Evolutionary conservation across 2,797 vertebrate species (phyloP), one percentile per base, ranked within the genome.

Genomic region (Ataeniobius toweri): DNA sequence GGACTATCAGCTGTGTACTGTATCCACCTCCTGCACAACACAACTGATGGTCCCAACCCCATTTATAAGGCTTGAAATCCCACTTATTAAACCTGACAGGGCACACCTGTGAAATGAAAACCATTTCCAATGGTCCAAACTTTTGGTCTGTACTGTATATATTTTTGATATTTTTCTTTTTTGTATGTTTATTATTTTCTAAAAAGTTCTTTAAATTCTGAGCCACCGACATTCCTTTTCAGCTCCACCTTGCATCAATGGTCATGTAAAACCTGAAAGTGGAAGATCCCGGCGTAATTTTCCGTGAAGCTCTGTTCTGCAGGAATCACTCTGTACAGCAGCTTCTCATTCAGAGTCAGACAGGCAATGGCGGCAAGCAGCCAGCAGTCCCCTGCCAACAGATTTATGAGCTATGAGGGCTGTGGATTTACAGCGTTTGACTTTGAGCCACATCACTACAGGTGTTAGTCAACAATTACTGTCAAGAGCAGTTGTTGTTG

Each of bases 351-450:
- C 81, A 99, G 93, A 0, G 98, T 98, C 92, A 99, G 93, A 81
- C 97, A 99, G 79, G 98, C 97, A 72, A 98, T 99, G 0, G 98
- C 98, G 20, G 98, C 97, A 51, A 99, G 94, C 84, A 99, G 96
- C 94, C 97, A 98, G 91, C 97, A 99, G 92, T 99, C 96, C 67
- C 96, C 96, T 96, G 89, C 76, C 70, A 74, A 80, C 0, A 86
- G 77, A 87, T 73, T 83, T 26, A 86, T 20, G 36, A 88, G 72
- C 51, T 63, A 68, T 61, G 63, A 83, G 6, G 6, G 6, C 55
- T 16, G 24, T 26, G 70, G 46, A 67, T 44, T 44, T 28, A 46
- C 26, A 26, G 26, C 61, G 61, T 65, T 16, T 70, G 44, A 70
- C 41, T 70, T 76, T 58, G 48, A 78, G 24, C 20, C 20, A 51